These are phyloP conservation scores for Callipepla californica DNA, from an alignment of 2,113 vertebrate species.

Conservation along the genomic window DNA sequence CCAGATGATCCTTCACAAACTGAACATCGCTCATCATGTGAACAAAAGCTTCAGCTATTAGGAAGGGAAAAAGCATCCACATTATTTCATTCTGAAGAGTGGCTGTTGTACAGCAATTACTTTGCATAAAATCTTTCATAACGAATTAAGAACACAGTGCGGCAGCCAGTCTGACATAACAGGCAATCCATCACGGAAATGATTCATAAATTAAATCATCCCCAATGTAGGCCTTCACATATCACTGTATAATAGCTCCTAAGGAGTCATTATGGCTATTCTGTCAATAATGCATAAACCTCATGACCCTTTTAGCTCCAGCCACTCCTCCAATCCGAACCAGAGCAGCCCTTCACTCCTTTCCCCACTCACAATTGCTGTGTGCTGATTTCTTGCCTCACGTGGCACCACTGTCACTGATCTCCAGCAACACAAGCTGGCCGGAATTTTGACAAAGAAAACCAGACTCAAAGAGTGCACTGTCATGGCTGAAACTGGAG, in stretches of 20 bases:
- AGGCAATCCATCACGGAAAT: constrained; percentile 60
- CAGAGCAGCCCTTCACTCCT: background rate
- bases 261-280: constrained; percentile 58
- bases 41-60: constrained; percentile 1
- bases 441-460: background rate
- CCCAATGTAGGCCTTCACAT: constrained; percentile 40
- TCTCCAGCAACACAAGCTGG: background rate
- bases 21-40: background rate
- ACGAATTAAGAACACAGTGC: constrained; percentile 53
- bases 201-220: constrained; percentile 67
- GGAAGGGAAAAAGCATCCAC: background rate
- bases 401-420: background rate
- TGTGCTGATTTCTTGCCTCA: background rate
- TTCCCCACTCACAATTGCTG: fast-evolving
- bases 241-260: constrained; percentile 51
- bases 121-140: constrained; percentile 62
- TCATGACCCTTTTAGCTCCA: constrained; percentile 47
- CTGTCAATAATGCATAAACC: constrained; percentile 68
- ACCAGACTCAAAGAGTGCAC: background rate
- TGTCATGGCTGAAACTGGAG: background rate
- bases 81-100: constrained; percentile 54
- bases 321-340: constrained; percentile 1
- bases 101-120: constrained; percentile 58
- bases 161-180: constrained; percentile 38
- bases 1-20: background rate